These are phyloP conservation scores for Euwallacea fornicatus DNA, from an alignment of 1,140 invertebrate genomes.

Conservation along the genomic window DNA sequence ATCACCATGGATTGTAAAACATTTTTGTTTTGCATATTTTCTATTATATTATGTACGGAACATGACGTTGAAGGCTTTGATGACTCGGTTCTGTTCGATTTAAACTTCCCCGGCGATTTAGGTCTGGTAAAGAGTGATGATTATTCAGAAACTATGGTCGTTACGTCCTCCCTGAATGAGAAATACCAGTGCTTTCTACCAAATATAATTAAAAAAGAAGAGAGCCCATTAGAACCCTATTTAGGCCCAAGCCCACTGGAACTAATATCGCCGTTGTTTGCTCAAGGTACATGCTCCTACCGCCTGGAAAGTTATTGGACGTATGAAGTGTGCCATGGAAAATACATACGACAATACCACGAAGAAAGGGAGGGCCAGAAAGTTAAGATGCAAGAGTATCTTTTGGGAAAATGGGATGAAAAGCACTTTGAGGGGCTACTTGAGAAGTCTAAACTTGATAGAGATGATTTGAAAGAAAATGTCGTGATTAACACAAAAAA, in stretches of 20 bases:
- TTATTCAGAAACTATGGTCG: slow-evolving; percentile 57
- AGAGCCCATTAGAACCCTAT: slow-evolving; percentile 61
- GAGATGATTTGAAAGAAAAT: slow-evolving; percentile 56
- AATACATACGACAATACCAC: slow-evolving; percentile 89
- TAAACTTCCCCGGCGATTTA: slow-evolving; percentile 75
- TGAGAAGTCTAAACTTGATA: slow-evolving; percentile 60
- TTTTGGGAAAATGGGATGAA: slow-evolving; percentile 73
- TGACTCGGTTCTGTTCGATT: slow-evolving; percentile 77
- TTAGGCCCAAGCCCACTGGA: slow-evolving; percentile 74
- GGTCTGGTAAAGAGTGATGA: slow-evolving; percentile 56
- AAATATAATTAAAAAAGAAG: slow-evolving; percentile 62
- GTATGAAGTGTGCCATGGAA: slow-evolving; percentile 95
- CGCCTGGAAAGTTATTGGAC: slow-evolving; percentile 95
- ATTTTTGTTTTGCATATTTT: not conserved
- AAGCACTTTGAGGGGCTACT: slow-evolving; percentile 55
- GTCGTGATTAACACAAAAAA: slow-evolving; percentile 65
- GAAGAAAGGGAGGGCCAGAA: slow-evolving; percentile 89
- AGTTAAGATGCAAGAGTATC: slow-evolving; percentile 79
- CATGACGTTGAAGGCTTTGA: slow-evolving; percentile 75
- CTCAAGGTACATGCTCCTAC: slow-evolving; percentile 76
- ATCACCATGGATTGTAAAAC: not conserved
- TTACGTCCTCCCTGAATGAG: slow-evolving; percentile 69
- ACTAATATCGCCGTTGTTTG: slow-evolving; percentile 75
- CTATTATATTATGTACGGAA: slow-evolving; percentile 2
- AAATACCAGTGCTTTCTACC: slow-evolving; percentile 78